These are phyloP conservation scores for Nothobranchius kuhntae DNA, from an alignment of 2,113 vertebrate genomes.

Conservation along the genomic window DNA sequence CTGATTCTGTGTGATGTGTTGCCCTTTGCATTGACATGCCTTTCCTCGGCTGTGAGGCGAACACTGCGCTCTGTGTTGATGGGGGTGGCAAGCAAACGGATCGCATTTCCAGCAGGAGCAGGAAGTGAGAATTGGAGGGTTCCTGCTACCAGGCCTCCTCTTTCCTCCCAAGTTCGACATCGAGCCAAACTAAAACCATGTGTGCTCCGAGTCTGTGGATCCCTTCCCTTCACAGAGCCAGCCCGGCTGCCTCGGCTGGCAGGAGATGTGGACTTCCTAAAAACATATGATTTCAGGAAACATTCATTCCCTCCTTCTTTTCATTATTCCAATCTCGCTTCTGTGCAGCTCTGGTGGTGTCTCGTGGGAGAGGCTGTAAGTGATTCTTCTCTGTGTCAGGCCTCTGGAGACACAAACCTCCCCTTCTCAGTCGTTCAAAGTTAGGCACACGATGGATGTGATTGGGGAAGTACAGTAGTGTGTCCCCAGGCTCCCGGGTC, in stretches of 20 bases:
- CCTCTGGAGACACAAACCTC: conserved; percentile 58
- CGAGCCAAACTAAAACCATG: conserved; percentile 80
- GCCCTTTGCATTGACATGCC: conserved; percentile 42
- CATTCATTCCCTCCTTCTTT: conserved; percentile 57
- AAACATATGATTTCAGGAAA: conserved; percentile 74
- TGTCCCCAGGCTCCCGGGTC: conserved; percentile 64
- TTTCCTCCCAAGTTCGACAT: conserved; percentile 71
- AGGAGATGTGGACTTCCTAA: conserved; percentile 61
- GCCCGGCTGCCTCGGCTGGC: conserved; percentile 50
- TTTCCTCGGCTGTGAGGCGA: conserved; percentile 51
- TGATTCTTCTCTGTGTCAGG: conserved; percentile 69
- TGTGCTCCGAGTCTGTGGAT: conserved; percentile 73
- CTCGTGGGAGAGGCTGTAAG: conserved; percentile 61
- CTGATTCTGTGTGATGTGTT: conserved; percentile 62
- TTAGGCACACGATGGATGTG: conserved; percentile 71
- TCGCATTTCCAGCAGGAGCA: conserved; percentile 76
- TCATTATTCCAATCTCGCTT: conserved; percentile 68
- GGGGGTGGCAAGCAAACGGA: conserved; percentile 45
- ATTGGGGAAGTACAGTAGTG: conserved; percentile 80
- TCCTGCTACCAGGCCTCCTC: conserved; percentile 74
- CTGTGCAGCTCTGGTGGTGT: conserved; percentile 49
- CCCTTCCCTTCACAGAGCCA: conserved; percentile 50
- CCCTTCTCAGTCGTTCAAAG: conserved; percentile 55
- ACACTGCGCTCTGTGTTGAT: conserved; percentile 67
- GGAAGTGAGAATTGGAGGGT: conserved; percentile 79